A percentile compares a stretch with the other conserved stretches of the same genome.
phyloP scores from a whole-genome alignment of 2,888 invertebrate species.

The Drosophila longiperda region DNA sequence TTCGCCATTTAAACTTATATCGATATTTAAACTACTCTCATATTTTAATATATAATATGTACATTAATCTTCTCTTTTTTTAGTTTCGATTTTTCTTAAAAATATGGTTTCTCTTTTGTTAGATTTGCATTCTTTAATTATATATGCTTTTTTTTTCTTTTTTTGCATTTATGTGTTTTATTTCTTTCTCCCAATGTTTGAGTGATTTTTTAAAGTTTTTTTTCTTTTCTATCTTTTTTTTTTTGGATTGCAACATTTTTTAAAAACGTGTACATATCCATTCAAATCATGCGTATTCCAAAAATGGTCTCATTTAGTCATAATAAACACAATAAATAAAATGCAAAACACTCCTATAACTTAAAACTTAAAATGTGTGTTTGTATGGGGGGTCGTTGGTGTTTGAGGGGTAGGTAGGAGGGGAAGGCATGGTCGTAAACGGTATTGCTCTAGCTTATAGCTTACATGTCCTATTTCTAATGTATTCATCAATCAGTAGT shows the following conservation, averaged over 20 bases:
- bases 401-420: not conserved
- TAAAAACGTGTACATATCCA: constrained; percentile 51
- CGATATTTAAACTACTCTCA: constrained; percentile 55
- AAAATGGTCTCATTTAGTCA: constrained; percentile 23
- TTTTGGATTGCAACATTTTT: constrained; percentile 50
- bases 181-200: constrained; percentile 32
- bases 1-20: constrained; percentile 47
- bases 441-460: constrained; percentile 71
- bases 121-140: constrained; percentile 31
- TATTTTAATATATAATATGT: constrained; percentile 46
- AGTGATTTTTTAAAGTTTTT: constrained; percentile 30
- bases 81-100: constrained; percentile 32
- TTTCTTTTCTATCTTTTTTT: not conserved
- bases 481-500: constrained; percentile 62
- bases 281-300: constrained; percentile 22
- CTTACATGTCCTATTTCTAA: constrained; percentile 64
- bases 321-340: constrained; percentile 53
- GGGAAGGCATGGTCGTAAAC: constrained; percentile 15
- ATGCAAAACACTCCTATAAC: constrained; percentile 46
- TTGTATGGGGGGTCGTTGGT: not conserved
- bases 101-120: constrained; percentile 34
- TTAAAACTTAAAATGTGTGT: constrained; percentile 30
- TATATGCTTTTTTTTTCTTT: constrained; percentile 10
- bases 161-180: constrained; percentile 28
- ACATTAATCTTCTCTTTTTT: constrained; percentile 40